Evolutionary conservation across 2,113 vertebrate genomes (phyloP).

Genomic region (Siphamia tubifer): DNA sequence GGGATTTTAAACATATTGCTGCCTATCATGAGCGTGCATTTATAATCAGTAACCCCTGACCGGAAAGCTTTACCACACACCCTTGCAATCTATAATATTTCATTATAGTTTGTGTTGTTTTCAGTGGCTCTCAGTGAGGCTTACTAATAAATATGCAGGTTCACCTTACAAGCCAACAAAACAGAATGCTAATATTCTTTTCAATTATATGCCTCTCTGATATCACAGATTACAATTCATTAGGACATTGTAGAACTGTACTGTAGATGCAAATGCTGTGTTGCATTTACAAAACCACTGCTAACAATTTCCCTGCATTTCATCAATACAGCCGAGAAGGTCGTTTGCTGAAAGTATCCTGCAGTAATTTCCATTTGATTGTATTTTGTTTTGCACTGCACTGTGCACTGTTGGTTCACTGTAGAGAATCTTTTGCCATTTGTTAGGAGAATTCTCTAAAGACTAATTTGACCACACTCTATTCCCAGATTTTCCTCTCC

Average conservation of each 20-base stretch:
- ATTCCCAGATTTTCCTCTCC: slow-evolving; percentile 32
- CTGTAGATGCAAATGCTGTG: slow-evolving; percentile 53
- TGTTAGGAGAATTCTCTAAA: slow-evolving; percentile 55
- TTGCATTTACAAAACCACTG: slow-evolving; percentile 23
- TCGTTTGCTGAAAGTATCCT: slow-evolving; percentile 59
- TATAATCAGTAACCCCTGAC: slow-evolving; percentile 14
- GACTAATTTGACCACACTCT: slow-evolving; percentile 52
- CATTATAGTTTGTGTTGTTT: background rate
- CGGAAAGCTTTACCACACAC: background rate
- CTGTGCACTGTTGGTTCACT: slow-evolving; percentile 29
- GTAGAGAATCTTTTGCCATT: slow-evolving; percentile 45
- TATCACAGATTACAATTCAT: slow-evolving; percentile 52
- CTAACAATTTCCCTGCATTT: slow-evolving; percentile 44
- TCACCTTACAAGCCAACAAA: slow-evolving; percentile 23
- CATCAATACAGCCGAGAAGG: slow-evolving; percentile 59
- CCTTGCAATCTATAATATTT: background rate
- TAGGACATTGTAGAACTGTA: slow-evolving; percentile 39
- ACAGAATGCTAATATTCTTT: slow-evolving; percentile 47
- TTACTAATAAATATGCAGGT: slow-evolving; percentile 34
- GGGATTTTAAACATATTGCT: background rate
- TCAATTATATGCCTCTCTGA: slow-evolving; percentile 32
- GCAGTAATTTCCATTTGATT: slow-evolving; percentile 64
- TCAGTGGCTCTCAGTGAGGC: background rate
- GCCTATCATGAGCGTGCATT: background rate
- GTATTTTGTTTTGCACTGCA: slow-evolving; percentile 47